Evolutionary conservation across 2,888 invertebrate species (phyloP).

Genomic region (Chromoteleia sp.): DNA sequence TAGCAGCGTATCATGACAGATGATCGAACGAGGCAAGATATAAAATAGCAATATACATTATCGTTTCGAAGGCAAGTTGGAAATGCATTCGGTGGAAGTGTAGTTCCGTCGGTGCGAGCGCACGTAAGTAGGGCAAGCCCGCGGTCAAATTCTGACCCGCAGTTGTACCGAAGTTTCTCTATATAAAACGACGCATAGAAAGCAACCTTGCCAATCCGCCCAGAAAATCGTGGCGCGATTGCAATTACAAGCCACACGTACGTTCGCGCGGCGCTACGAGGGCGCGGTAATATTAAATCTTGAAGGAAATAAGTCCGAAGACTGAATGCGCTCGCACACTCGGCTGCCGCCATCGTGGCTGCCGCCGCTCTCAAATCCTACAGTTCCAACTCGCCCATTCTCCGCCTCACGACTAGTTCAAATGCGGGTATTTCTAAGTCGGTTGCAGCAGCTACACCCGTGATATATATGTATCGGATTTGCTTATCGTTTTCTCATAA

Average conservation of each 20-base stretch:
- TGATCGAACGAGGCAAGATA: conserved; percentile 35
- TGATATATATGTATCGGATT: conserved; percentile 63
- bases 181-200: conserved; percentile 56
- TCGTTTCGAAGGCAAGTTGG: conserved; percentile 26
- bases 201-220: conserved; percentile 39
- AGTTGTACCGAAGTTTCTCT: conserved; percentile 48
- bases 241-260: conserved; percentile 67
- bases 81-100: conserved; percentile 16
- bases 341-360: conserved; percentile 40
- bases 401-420: conserved; percentile 11
- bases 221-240: conserved; percentile 61
- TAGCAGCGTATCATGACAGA: conserved; percentile 27
- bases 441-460: conserved; percentile 38
- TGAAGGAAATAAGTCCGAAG: conserved; percentile 66
- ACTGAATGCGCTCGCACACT: conserved; percentile 54
- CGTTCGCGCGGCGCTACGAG: conserved; percentile 14
- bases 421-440: conserved; percentile 65
- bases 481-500: conserved; percentile 68
- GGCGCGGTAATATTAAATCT: conserved; percentile 62
- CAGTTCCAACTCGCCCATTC: conserved; percentile 20
- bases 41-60: conserved; percentile 41
- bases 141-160: conserved; percentile 55
- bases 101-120: background rate
- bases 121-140: conserved; percentile 37
- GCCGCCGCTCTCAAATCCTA: conserved; percentile 35